Percentiles rank a stretch among this genome's conserved stretches.
Conservation (phyloP, 64 coral and sea anemone species). For the Exaiptasia diaphana region DNA sequence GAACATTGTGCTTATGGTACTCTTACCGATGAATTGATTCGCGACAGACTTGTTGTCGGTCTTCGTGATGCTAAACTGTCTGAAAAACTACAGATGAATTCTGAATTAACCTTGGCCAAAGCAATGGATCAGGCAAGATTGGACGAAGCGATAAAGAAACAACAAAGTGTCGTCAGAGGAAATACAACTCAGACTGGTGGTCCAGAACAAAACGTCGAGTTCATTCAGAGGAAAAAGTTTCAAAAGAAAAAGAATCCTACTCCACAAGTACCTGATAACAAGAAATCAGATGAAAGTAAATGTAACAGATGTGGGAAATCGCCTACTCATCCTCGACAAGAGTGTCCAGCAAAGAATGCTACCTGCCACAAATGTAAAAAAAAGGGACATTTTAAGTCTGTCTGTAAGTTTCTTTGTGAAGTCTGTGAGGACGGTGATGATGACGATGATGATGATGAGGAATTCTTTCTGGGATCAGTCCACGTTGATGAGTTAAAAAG, state of each 20-base stretch:
- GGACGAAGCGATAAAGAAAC: constrained; percentile 35
- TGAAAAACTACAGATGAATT: constrained; percentile 26
- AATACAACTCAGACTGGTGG: no score
- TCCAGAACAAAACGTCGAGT: background rate
- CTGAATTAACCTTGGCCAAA: background rate
- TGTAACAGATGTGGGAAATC: constrained; percentile 9
- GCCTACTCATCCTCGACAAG: background rate
- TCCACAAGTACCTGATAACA: background rate
- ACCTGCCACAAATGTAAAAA: background rate
- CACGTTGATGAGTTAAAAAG: background rate
- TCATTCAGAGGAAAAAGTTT: background rate
- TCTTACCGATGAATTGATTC: constrained; percentile 27
- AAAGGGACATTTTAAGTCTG: background rate
- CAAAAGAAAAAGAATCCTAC: background rate
- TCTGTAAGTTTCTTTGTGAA: background rate
- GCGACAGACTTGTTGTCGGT: constrained; percentile 16
- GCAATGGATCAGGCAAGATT: background rate
- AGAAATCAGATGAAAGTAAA: background rate
- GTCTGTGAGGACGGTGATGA: constrained; percentile 1
- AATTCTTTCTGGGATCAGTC: constrained; percentile 29
- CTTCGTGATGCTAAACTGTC: constrained; percentile 13
- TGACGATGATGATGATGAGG: background rate
- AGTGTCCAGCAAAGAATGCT: background rate
- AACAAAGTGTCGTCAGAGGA: constrained; percentile 26
- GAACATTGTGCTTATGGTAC: constrained; percentile 4